Conservation (phyloP, 2,888 invertebrate species). For the Mycalesis mineus region DNA sequence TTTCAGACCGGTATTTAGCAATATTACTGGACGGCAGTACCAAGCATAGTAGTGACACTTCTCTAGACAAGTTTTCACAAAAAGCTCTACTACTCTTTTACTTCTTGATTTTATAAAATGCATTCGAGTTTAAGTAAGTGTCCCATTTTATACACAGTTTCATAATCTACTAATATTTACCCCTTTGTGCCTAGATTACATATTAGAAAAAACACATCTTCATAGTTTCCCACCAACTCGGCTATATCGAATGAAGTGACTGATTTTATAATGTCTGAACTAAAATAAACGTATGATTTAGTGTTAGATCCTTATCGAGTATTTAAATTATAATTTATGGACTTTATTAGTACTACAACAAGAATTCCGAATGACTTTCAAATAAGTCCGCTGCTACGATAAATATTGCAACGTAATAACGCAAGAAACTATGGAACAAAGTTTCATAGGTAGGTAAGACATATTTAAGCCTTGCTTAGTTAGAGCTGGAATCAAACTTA, state of each 20-base stretch:
- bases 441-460: neutral
- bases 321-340: slow-evolving; percentile 11
- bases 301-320: slow-evolving; percentile 2
- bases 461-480: neutral
- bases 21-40: too few relatives aligned
- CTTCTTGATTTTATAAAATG: too few relatives aligned
- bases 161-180: too few relatives aligned
- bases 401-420: slow-evolving; percentile 3
- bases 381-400: slow-evolving; percentile 4
- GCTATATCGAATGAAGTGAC: neutral
- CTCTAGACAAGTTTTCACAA: too few relatives aligned
- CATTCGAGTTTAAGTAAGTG: too few relatives aligned
- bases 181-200: too few relatives aligned
- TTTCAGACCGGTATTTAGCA: too few relatives aligned
- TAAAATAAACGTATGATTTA: slow-evolving; percentile 9
- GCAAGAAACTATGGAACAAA: neutral
- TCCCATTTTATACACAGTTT: too few relatives aligned
- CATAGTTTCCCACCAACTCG: neutral
- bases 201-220: neutral
- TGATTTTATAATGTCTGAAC: slow-evolving; percentile 4
- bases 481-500: neutral
- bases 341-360: slow-evolving; percentile 4
- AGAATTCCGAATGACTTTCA: slow-evolving; percentile 9
- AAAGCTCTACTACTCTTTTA: too few relatives aligned
- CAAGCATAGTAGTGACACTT: too few relatives aligned